Conservation (phyloP, 2,113 vertebrate genomes). For the Xyrauchen texanus region DNA sequence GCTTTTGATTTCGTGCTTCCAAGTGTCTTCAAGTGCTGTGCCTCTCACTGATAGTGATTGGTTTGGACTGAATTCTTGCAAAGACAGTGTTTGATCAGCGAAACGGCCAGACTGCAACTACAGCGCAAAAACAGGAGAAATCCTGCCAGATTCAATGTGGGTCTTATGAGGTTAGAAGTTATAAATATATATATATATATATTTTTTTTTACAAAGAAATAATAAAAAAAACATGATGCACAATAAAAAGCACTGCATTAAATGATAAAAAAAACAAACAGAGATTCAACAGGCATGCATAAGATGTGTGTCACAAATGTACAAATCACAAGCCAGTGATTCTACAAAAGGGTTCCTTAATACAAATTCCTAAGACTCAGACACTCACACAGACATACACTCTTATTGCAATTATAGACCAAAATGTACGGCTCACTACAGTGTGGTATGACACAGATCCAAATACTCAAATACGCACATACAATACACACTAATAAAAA, state of each 20-base stretch:
- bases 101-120: too few relatives aligned
- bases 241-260: neutral
- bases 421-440: slow-evolving; percentile 25
- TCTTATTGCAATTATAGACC: slow-evolving; percentile 47
- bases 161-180: neutral
- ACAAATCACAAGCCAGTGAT: slow-evolving; percentile 54
- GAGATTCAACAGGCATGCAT: slow-evolving; percentile 40
- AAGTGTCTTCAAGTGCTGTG: neutral
- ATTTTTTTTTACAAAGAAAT: neutral
- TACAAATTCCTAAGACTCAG: slow-evolving; percentile 28
- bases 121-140: neutral
- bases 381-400: slow-evolving; percentile 15
- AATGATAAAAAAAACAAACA: slow-evolving; percentile 8
- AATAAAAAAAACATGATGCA: neutral
- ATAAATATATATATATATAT: too few relatives aligned
- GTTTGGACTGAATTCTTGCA: slow-evolving; percentile 15
- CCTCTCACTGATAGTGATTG: neutral
- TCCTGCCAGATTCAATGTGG: slow-evolving; percentile 5
- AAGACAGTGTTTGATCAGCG: neutral
- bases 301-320: slow-evolving; percentile 47
- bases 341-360: slow-evolving; percentile 40
- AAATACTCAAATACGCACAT: slow-evolving; percentile 54
- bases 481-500: slow-evolving; percentile 57
- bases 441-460: slow-evolving; percentile 24
- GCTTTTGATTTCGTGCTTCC: slow-evolving; percentile 21